Evolutionary conservation across 2,888 invertebrate species (phyloP).

Genomic region (Hylaea fasciaria): DNA sequence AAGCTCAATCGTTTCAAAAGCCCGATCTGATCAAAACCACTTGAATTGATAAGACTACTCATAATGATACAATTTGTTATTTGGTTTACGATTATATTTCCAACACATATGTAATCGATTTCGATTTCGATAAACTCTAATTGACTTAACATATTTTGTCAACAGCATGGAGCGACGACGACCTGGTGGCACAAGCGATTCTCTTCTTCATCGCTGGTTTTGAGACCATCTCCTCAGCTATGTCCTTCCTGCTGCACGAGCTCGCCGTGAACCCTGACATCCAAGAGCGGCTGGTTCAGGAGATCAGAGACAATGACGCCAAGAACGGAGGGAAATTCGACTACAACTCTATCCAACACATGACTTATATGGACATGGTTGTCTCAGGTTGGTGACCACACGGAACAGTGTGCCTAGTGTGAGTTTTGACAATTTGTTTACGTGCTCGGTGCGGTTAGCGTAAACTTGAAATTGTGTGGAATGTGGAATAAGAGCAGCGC

Average conservation of each 20-base stretch:
- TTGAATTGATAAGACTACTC: no score
- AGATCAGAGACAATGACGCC: conserved; percentile 78
- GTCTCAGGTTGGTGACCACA: conserved; percentile 71
- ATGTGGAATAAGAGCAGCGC: no score
- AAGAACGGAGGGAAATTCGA: conserved; percentile 72
- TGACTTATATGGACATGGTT: conserved; percentile 87
- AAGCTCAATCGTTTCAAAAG: no score
- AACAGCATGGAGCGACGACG: conserved; percentile 67
- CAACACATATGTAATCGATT: background rate
- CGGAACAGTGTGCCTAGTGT: background rate
- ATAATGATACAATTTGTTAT: no score
- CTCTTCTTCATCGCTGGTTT: conserved; percentile 85
- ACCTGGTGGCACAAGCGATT: conserved; percentile 77
- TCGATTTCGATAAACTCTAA: no score
- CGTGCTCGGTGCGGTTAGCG: no score
- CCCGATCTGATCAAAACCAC: no score
- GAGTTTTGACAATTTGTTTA: no score
- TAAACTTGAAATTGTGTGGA: no score
- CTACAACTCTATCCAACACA: conserved; percentile 79
- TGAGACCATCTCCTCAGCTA: conserved; percentile 74
- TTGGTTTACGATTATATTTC: no score
- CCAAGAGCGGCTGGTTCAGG: conserved; percentile 81
- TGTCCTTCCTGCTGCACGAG: conserved; percentile 84
- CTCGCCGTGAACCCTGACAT: conserved; percentile 84
- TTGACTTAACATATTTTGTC: no score